Evolutionary conservation across 2,113 vertebrate genomes (phyloP), one percentile per base, ranked within the genome.

Genomic region (Triplophysa rosa): DNA sequence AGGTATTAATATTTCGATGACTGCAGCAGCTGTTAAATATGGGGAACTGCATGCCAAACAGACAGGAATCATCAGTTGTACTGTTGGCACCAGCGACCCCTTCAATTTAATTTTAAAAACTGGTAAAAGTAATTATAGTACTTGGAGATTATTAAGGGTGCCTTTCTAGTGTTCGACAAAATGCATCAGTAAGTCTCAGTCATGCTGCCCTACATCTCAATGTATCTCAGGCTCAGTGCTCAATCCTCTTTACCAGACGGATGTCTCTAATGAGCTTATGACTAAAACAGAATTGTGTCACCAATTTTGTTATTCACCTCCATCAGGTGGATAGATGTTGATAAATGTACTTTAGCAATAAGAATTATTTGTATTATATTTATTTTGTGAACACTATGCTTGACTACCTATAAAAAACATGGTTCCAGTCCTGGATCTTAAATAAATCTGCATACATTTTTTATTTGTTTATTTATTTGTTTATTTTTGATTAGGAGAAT

Each of bases 141-240:
- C 33, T 61, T 73, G 23, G 40, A 58, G 56, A 61, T 61, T 73
- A 61, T 61, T 8, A 5, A 23, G 52, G 17, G 52, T 72, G 54
- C 5, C 37, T 7, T 73, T 19, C 1, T 2, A 26, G 26, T 10
- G 6, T 72, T 59, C 40, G 11, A 56, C 54, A 59, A 71, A 71
- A 59, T 23, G 37, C 14, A 58, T 26, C n/a, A 24, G 33, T 73
- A 3, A n/a, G 49, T 13, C n/a, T 59, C 70, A 40, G 5, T 73
- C 54, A 12, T 61, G 70, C 54, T 62, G 70, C n/a, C 56, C 70
- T 24, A 45, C 17, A 61, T 61, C 21, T 42, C 21, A 24, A 4
- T 61, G 11, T 58, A 40, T 71, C 10, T 13, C 68, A 37, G 29
- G 1, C 21, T 29, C 21, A 6, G 6, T 37, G 17, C 21, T 16